Percentiles rank a stretch among this genome's conserved stretches.
phyloP scores from a whole-genome alignment of 2,797 vertebrate species.

The Ictinia mississippiensis region DNA sequence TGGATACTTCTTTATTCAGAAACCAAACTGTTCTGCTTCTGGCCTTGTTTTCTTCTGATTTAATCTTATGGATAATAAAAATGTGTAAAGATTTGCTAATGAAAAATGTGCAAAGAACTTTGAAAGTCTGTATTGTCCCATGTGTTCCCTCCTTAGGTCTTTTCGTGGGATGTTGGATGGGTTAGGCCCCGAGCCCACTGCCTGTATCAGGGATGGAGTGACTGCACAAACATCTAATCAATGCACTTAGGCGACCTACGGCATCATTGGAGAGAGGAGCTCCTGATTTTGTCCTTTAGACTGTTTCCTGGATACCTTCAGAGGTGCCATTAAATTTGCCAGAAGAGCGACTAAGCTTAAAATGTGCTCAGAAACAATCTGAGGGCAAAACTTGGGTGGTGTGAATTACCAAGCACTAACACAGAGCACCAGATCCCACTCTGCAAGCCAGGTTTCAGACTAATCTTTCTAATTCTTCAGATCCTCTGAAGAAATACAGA shows the following conservation, averaged over 20 bases:
- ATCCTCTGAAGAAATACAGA: background rate
- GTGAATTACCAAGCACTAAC: background rate
- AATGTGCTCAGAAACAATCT: background rate
- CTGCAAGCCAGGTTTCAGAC: background rate
- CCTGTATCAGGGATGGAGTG: background rate
- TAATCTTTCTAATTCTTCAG: background rate
- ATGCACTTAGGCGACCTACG: fast-evolving
- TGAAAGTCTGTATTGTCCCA: background rate
- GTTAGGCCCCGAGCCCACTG: background rate
- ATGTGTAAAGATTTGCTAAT: background rate
- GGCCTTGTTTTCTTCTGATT: background rate
- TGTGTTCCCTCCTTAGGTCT: background rate
- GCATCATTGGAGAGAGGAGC: background rate
- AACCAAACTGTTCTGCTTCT: background rate
- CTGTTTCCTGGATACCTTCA: background rate
- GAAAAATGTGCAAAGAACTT: background rate
- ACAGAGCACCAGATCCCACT: background rate
- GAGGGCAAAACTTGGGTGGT: background rate
- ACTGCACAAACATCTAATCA: background rate
- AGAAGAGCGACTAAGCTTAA: background rate
- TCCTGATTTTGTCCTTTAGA: background rate
- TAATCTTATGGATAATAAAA: background rate
- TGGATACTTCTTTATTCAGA: background rate
- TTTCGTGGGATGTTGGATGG: background rate
- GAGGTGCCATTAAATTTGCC: background rate